phyloP scores from a whole-genome alignment of 23 tunicate species.

The Clavelina lepadiformis region DNA sequence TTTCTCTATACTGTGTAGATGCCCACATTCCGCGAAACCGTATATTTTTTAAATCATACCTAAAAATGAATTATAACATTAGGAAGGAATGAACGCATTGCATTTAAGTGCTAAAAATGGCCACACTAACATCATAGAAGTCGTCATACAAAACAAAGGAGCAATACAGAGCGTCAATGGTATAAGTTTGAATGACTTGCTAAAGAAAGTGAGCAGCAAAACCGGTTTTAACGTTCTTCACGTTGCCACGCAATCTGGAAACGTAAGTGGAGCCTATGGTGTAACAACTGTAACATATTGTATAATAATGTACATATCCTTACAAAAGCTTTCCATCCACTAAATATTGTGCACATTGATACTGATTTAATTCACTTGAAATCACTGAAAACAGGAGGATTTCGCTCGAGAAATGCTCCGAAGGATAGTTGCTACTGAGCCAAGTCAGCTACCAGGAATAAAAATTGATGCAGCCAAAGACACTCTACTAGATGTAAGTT shows the following conservation, averaged over 20 bases:
- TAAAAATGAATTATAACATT: not conserved
- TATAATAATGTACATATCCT: no score
- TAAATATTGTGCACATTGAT: no score
- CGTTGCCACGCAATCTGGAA: slow-evolving; percentile 74
- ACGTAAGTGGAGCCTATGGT: no score
- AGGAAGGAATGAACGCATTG: slow-evolving; percentile 87
- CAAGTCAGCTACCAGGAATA: slow-evolving; percentile 65
- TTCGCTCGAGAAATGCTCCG: slow-evolving; percentile 87
- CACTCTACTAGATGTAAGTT: slow-evolving; percentile 49
- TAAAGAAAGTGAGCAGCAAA: slow-evolving; percentile 67
- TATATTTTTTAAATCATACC: no score
- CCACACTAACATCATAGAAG: slow-evolving; percentile 70
- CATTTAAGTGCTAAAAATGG: slow-evolving; percentile 84
- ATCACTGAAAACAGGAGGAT: slow-evolving; percentile 62
- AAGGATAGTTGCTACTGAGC: slow-evolving; percentile 51
- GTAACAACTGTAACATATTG: no score
- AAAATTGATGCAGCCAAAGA: slow-evolving; percentile 43
- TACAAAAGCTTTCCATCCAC: no score
- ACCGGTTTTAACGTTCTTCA: slow-evolving; percentile 85
- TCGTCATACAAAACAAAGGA: slow-evolving; percentile 28
- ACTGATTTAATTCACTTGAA: no score
- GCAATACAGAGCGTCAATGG: slow-evolving; percentile 24
- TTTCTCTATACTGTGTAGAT: no score
- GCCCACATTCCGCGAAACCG: no score
- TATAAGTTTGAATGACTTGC: slow-evolving; percentile 12